phyloP scores from a whole-genome alignment of 2,797 vertebrate species.

The Gymnopithys bicolor region DNA sequence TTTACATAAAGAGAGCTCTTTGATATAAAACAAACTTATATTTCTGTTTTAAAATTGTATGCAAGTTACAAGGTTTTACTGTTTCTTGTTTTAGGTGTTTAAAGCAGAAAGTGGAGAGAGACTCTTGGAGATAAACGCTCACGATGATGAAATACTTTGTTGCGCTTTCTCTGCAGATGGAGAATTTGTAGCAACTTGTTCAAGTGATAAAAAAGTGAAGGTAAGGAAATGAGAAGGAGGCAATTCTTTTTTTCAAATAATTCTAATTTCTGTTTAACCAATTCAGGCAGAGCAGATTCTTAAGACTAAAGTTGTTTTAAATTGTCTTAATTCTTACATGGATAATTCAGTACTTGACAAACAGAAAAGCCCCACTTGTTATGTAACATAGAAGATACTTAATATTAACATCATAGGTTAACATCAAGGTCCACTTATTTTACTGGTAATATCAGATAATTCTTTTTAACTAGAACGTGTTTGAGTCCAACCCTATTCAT shows the following conservation, averaged over 20 bases:
- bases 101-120: conserved; percentile 92
- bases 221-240: conserved; percentile 66
- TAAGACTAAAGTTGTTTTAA: not conserved
- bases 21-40: not conserved
- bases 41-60: not conserved
- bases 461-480: not conserved
- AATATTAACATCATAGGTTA: not conserved
- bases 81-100: conserved; percentile 83
- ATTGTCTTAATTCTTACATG: not conserved
- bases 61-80: not conserved
- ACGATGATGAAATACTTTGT: conserved; percentile 93
- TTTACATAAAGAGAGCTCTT: not conserved
- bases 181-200: conserved; percentile 90
- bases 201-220: conserved; percentile 92
- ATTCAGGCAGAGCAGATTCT: not conserved
- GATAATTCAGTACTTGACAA: not conserved
- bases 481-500: not conserved
- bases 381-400: not conserved
- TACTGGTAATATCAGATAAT: not conserved
- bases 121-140: conserved; percentile 85
- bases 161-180: conserved; percentile 92
- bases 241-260: not conserved
- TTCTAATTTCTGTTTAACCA: not conserved
- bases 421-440: not conserved
- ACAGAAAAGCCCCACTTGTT: not conserved